Conservation (phyloP, 2,888 invertebrate species). For the Tetropium fuscum region DNA sequence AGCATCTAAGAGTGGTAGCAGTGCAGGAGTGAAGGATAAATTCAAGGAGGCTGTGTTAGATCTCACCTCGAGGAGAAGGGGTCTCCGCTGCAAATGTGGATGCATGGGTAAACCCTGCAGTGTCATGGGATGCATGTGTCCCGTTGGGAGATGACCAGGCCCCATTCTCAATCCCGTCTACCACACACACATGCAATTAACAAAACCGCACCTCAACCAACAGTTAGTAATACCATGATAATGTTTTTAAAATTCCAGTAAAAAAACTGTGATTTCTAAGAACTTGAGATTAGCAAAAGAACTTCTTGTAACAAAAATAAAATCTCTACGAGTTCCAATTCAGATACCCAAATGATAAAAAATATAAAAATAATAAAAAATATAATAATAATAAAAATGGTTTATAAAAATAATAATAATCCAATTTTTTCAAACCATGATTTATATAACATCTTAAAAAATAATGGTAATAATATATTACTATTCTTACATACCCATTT, state of each 20-base stretch:
- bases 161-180: constrained; percentile 67
- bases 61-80: constrained; percentile 89
- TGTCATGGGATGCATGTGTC: constrained; percentile 65
- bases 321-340: too few species aligned
- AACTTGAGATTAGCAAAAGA: too few species aligned
- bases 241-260: neutral
- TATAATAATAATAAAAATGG: too few species aligned
- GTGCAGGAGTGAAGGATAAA: constrained; percentile 34
- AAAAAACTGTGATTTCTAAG: too few species aligned
- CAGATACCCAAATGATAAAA: too few species aligned
- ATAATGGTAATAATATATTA: too few species aligned
- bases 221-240: constrained; percentile 21
- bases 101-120: constrained; percentile 66
- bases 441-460: too few species aligned
- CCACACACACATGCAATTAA: constrained; percentile 68
- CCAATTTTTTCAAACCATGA: too few species aligned
- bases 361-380: too few species aligned
- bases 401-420: too few species aligned
- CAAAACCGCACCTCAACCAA: constrained; percentile 65
- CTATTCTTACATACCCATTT: too few species aligned
- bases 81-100: constrained; percentile 71
- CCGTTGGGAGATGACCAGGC: constrained; percentile 64
- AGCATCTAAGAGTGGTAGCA: constrained; percentile 17
- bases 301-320: too few species aligned
- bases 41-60: constrained; percentile 43